phyloP scores from a whole-genome alignment of 1,140 invertebrate genomes.

The Antheraea mylitta region DNA sequence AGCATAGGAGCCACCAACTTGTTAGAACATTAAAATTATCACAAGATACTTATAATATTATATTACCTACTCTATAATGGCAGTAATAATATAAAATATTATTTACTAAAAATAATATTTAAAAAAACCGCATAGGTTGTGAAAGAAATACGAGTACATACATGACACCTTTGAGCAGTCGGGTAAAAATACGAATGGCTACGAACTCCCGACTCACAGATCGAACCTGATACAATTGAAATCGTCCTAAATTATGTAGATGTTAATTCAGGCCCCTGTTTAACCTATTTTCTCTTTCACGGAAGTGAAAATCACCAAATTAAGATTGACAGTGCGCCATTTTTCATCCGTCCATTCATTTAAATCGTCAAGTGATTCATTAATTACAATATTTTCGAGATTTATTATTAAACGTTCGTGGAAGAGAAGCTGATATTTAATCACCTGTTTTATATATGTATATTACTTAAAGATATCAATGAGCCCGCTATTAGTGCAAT shows the following conservation, averaged over 20 bases:
- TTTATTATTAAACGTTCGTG: neutral
- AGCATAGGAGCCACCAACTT: no score
- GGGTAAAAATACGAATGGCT: neutral
- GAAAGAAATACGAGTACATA: no score
- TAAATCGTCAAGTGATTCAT: neutral
- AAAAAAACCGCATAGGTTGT: no score
- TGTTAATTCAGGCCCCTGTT: neutral
- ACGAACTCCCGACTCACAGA: neutral
- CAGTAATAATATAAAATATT: no score
- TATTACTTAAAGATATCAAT: no score
- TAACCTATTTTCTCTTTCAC: slow-evolving; percentile 5
- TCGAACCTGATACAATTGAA: neutral
- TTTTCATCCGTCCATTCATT: slow-evolving; percentile 22
- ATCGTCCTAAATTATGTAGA: slow-evolving; percentile 4
- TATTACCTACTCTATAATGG: no score
- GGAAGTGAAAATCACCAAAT: slow-evolving; percentile 16
- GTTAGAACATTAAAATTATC: no score
- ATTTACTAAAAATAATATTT: no score
- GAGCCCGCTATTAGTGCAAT: no score
- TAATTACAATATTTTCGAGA: neutral
- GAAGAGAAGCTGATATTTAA: neutral
- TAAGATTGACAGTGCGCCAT: slow-evolving; percentile 22
- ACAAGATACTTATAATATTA: no score
- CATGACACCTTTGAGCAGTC: no score
- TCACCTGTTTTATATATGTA: no score